These are phyloP conservation scores for Opisthocomus hoazin DNA, from an alignment of 2,113 vertebrate genomes.

Conservation along the genomic window DNA sequence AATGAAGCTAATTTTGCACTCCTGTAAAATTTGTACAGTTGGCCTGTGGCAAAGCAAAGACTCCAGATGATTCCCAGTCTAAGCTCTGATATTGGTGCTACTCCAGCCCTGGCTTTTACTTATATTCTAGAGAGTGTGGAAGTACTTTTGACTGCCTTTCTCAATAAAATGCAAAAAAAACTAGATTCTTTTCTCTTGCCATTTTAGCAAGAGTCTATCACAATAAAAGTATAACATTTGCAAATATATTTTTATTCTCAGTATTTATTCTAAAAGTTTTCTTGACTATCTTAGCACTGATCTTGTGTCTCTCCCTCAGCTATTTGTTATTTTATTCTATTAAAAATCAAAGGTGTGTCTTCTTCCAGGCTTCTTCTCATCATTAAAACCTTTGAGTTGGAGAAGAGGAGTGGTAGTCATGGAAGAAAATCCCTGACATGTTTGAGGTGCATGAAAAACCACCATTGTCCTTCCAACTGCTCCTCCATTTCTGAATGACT, in stretches of 20 bases:
- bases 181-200: not conserved
- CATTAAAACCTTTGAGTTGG: not conserved
- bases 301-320: not conserved
- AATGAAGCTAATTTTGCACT: not conserved
- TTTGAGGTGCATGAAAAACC: not conserved
- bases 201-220: not conserved
- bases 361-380: too few relatives aligned
- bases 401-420: not conserved
- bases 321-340: not conserved
- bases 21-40: not conserved
- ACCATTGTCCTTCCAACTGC: not conserved
- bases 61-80: not conserved
- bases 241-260: not conserved
- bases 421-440: not conserved
- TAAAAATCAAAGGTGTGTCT: not conserved
- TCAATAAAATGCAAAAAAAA: not conserved
- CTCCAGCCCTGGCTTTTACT: not conserved
- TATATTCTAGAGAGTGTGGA: not conserved
- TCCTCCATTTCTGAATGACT: not conserved
- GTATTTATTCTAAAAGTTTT: not conserved
- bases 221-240: not conserved
- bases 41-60: not conserved
- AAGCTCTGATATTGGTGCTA: not conserved
- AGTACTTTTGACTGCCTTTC: not conserved
- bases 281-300: not conserved